Evolutionary conservation across 2,113 vertebrate genomes (phyloP), one percentile per base, ranked within the genome.

Genomic region (Uria lomvia): DNA sequence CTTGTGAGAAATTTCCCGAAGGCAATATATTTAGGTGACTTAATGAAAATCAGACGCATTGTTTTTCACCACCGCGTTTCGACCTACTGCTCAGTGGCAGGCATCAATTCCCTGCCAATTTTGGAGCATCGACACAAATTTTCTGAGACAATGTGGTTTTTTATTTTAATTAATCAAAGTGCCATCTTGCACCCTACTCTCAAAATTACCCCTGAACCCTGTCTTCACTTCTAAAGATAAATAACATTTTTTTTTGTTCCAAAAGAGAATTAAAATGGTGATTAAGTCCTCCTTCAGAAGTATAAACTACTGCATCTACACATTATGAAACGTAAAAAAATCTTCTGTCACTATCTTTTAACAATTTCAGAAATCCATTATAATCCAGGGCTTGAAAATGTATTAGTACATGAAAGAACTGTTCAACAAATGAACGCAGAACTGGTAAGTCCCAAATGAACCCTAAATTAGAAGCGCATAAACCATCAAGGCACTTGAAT

Each of bases 391-490:
- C 62, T 95, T 78, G 56, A 70, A 66, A 96, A 86, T 8, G 9
- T 65, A 68, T 84, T 79, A 90, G 59, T 66, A 80, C 27, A 18
- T 45, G 88, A 95, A 91, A 11, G 9, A 95, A 87, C 58, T 50
- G 85, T 78, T 82, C 42, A 82, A 55, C 74, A 62, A 92, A 95
- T 3, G 8, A 87, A 50, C 12, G 24, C 62, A 85, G 71, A 95
- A 81, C 26, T 86, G 91, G 32, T 71, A 92, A 94, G 76, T 95
- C 70, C 86, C 73, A 91, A 91, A 91, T 65, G 92, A 95, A 91
- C 91, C 84, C 73, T 82, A 85, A 96, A 95, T 95, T 88, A 86
- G 92, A 93, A 94, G 71, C 5, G 0, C 0, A 0, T 60, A 95
- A 93, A 89, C 43, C 79, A 88, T 83, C 80, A 68, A 52, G 65